phyloP scores from a whole-genome alignment of 2,113 vertebrate genomes.

The Ameiurus melas region DNA sequence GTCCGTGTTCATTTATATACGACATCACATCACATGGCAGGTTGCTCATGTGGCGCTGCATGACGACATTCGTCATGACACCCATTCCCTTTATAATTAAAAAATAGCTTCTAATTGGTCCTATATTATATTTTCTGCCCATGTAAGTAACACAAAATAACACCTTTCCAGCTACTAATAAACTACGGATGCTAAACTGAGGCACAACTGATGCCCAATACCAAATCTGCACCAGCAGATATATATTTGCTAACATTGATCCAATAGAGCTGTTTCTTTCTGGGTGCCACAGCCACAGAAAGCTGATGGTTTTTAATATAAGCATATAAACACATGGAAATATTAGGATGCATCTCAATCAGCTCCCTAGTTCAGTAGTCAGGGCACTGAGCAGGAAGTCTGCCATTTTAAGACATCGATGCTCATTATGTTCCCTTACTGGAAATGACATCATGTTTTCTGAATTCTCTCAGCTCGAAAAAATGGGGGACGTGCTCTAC shows the following conservation, averaged over 20 bases:
- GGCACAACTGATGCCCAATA: neutral
- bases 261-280: neutral
- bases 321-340: neutral
- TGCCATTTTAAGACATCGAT: too few species aligned
- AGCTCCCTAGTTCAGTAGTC: too few species aligned
- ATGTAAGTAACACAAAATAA: neutral
- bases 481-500: too few species aligned
- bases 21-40: neutral
- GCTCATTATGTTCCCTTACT: too few species aligned
- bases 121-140: neutral
- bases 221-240: neutral
- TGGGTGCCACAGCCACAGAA: neutral
- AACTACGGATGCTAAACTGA: neutral
- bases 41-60: neutral
- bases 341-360: neutral
- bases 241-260: neutral
- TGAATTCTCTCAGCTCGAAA: too few species aligned
- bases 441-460: too few species aligned
- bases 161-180: neutral
- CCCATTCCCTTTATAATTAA: neutral
- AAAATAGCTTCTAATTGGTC: neutral
- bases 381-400: too few species aligned
- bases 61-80: neutral
- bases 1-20: neutral
- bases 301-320: neutral